phyloP scores from a whole-genome alignment of 1,140 invertebrate species.

The Drosophila rhopaloa region DNA sequence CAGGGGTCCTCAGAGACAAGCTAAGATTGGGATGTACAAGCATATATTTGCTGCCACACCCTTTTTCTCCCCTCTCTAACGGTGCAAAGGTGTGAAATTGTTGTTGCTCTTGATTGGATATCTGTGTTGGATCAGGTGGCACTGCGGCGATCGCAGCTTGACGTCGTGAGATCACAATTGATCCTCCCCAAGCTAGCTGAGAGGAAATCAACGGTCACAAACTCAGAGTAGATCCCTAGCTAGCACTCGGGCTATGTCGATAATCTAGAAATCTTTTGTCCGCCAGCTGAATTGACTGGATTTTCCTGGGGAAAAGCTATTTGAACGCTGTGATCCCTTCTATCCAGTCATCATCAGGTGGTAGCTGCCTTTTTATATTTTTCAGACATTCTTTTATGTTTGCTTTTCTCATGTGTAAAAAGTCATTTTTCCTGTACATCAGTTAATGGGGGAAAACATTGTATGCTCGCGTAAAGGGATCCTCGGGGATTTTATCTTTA shows the following conservation, averaged over 20 bases:
- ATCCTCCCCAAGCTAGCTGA: slow-evolving; percentile 59
- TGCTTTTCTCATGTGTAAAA: slow-evolving; percentile 54
- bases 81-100: slow-evolving; percentile 71
- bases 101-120: slow-evolving; percentile 47
- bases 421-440: slow-evolving; percentile 43
- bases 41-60: slow-evolving; percentile 17
- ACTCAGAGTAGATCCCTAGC: neutral
- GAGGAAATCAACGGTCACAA: slow-evolving; percentile 5
- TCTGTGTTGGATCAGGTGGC: slow-evolving; percentile 70
- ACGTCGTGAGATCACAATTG: slow-evolving; percentile 70
- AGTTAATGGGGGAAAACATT: slow-evolving; percentile 41
- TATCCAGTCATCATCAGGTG: slow-evolving; percentile 33
- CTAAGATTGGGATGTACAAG: slow-evolving; percentile 10
- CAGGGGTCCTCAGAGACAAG: slow-evolving; percentile 61
- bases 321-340: slow-evolving; percentile 15
- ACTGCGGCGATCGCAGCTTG: slow-evolving; percentile 53
- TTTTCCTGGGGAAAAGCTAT: slow-evolving; percentile 31
- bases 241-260: slow-evolving; percentile 19
- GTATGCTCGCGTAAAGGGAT: slow-evolving; percentile 10
- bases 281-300: slow-evolving; percentile 17
- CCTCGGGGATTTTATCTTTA: slow-evolving; percentile 3
- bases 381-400: slow-evolving; percentile 27
- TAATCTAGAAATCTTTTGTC: slow-evolving; percentile 76
- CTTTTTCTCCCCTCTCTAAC: slow-evolving; percentile 49
- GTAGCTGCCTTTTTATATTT: slow-evolving; percentile 26